Percentiles rank a stretch among this genome's conserved stretches.
Evolutionary conservation across 2,888 invertebrate genomes (phyloP).

Genomic region (Meteorus colon): DNA sequence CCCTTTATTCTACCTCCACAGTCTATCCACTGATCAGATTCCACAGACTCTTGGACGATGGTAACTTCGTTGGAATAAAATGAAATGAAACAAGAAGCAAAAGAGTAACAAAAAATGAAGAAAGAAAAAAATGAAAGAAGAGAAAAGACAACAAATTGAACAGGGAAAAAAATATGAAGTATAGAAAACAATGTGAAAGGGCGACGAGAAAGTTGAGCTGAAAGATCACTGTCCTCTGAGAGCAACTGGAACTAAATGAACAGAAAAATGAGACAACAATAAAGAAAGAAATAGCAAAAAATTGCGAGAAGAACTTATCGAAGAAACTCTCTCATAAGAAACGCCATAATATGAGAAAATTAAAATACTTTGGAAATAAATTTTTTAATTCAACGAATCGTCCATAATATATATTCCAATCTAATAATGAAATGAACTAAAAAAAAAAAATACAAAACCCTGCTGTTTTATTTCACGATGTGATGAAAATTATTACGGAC

Average conservation of each 20-base stretch:
- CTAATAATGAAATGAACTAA: not conserved
- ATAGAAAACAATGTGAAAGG: constrained; percentile 34
- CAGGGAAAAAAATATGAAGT: constrained; percentile 23
- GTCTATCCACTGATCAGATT: constrained; percentile 30
- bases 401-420: not conserved
- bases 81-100: constrained; percentile 1
- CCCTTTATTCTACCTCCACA: not conserved
- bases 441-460: constrained; percentile 19
- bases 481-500: constrained; percentile 45
- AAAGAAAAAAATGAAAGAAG: constrained; percentile 11
- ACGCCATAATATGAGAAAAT: not conserved
- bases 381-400: not conserved
- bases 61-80: constrained; percentile 15
- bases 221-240: constrained; percentile 38
- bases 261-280: constrained; percentile 23
- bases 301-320: constrained; percentile 23
- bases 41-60: constrained; percentile 22
- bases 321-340: constrained; percentile 16
- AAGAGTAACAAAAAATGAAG: not conserved
- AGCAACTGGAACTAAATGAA: constrained; percentile 34
- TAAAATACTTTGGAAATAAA: constrained; percentile 6
- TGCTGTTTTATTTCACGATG: constrained; percentile 43
- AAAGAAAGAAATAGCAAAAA: constrained; percentile 25
- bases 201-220: constrained; percentile 30
- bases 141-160: constrained; percentile 13